These are phyloP conservation scores for Carollia perspicillata DNA, from an alignment of 2,113 vertebrate species.

Conservation along the genomic window DNA sequence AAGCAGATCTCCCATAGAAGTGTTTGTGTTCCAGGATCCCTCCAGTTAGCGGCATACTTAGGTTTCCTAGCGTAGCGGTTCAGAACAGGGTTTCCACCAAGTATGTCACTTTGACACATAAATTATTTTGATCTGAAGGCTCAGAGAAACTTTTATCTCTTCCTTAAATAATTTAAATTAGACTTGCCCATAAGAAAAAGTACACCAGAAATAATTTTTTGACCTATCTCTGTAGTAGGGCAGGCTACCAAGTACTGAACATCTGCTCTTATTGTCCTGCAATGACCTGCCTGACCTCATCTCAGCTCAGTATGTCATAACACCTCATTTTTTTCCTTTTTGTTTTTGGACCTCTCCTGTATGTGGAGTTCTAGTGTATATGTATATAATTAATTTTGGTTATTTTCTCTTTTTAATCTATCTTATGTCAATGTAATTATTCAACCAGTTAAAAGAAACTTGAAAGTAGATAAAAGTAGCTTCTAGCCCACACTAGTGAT, in stretches of 20 bases:
- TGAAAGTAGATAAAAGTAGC: not conserved
- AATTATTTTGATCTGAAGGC: not conserved
- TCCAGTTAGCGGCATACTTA: not conserved
- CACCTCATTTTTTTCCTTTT: not conserved
- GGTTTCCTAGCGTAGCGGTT: not conserved
- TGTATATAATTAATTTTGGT: not conserved
- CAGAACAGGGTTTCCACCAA: not conserved
- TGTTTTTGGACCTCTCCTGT: not conserved
- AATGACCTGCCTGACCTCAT: not conserved
- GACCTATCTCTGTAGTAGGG: not conserved
- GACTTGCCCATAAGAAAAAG: not conserved
- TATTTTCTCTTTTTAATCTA: not conserved
- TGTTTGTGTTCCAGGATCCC: not conserved
- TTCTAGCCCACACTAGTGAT: not conserved
- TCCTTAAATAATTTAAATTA: not conserved
- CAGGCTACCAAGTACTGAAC: not conserved
- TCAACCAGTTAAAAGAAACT: not conserved
- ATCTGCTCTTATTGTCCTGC: not conserved
- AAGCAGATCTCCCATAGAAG: not conserved
- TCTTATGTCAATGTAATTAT: not conserved
- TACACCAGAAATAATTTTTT: not conserved
- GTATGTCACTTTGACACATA: not conserved
- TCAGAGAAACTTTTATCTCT: not conserved
- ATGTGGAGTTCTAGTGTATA: not conserved
- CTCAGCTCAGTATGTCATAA: not conserved